Conservation (phyloP, 1,140 invertebrate genomes). For the Drosophila sp. region DNA sequence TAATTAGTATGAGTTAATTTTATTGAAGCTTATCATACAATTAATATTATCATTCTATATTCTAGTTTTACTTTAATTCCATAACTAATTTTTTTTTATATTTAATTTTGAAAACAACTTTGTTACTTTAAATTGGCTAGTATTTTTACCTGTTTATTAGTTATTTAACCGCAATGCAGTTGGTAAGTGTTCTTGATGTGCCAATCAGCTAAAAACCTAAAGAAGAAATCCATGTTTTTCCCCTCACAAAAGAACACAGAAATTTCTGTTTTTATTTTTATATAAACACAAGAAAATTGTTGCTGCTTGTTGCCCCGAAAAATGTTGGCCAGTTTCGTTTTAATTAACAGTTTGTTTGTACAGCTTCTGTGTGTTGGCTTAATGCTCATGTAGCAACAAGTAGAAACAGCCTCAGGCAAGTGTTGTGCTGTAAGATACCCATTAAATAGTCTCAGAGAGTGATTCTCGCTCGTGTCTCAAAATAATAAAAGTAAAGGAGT, state of each 20-base stretch:
- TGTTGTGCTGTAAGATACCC: not conserved
- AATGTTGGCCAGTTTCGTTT: slow-evolving; percentile 27
- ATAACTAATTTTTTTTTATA: too few species aligned
- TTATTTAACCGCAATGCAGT: not conserved
- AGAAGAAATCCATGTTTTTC: slow-evolving; percentile 2
- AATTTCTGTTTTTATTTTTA: slow-evolving; percentile 17
- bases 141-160: not conserved
- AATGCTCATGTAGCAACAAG: slow-evolving; percentile 14
- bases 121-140: too few species aligned
- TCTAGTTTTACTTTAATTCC: too few species aligned
- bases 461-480: too few species aligned
- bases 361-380: slow-evolving; percentile 12
- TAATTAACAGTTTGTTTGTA: slow-evolving; percentile 43
- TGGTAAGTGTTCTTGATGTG: not conserved
- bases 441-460: not conserved
- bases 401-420: not conserved
- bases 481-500: too few species aligned
- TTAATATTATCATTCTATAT: too few species aligned
- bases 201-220: not conserved
- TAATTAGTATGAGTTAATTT: too few species aligned
- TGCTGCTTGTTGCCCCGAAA: not conserved
- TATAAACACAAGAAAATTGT: slow-evolving; percentile 28
- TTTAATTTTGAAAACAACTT: too few species aligned
- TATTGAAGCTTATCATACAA: too few species aligned
- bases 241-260: not conserved